Evolutionary conservation across 2,113 vertebrate genomes (phyloP), one percentile per base, ranked within the genome.

Genomic region (Sylvilagus bachmani): DNA sequence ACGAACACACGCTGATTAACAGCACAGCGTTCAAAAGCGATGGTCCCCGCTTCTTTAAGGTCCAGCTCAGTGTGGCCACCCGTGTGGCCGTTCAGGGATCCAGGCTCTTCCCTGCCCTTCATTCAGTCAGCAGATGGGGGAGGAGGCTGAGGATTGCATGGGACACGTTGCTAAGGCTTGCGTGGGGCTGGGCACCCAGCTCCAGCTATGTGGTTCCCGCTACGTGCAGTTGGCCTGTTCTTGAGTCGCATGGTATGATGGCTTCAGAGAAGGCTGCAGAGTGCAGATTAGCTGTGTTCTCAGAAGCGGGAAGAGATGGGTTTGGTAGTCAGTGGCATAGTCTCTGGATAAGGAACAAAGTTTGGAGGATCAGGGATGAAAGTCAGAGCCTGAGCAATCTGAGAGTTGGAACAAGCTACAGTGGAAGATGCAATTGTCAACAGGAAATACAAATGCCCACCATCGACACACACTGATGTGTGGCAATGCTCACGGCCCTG

Each of bases 401-500:
- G 38, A 29, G 67, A 86, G 67, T 33, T 69, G 27, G 21, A 36
- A 51, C 66, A 66, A 75, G 53, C 14, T 53, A 25, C 25, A 27
- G 1, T 6, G 29, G 33, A 14, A 22, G 53, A 93, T 64, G 16
- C 27, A 62, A n/a, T 73, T 86, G 31, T 86, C 31, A 81, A 82
- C 27, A 71, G 74, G 44, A 31, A n/a, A 64, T 5, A 21, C 22
- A 80, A 69, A 51, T 33, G 1, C 36, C 53, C 24, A 8, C 6
- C 17, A 9, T 17, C 13, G 38, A 55, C n/a, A 49, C 0, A 4
- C 29, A 3, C 22, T 25, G 0, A 25, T 16, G 1, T 31, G 12
- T 22, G 25, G 31, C 33, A 2, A 0, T 44, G 36, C 22, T 21
- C 62, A 3, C 16, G 10, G 11, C 25, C 19, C 29, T 13, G 14